A percentile compares a stretch with the other conserved stretches of the same genome.
Evolutionary conservation across 2,113 vertebrate genomes (phyloP).

Genomic region (Xyliphius kryptos): DNA sequence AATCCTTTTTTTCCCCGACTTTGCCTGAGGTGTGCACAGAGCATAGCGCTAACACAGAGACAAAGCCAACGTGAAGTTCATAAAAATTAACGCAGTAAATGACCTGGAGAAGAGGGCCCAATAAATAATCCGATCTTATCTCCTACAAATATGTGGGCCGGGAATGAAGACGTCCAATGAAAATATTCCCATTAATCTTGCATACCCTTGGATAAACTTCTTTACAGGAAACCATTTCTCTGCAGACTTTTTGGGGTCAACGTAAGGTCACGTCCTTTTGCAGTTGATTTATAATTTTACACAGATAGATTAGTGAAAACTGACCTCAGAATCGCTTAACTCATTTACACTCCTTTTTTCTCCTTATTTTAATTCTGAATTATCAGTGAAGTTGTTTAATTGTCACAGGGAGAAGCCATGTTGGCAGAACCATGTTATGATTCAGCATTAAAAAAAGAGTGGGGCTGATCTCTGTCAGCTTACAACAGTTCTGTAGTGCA

Average conservation of each 20-base stretch:
- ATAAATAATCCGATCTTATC: conserved; percentile 90
- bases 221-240: conserved; percentile 84
- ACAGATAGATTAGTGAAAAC: conserved; percentile 47
- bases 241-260: conserved; percentile 78
- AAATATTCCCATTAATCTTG: conserved; percentile 84
- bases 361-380: no score
- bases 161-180: conserved; percentile 73
- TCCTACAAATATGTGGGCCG: conserved; percentile 68
- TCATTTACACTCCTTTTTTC: conserved; percentile 47
- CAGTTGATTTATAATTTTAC: conserved; percentile 34
- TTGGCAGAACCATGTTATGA: no score
- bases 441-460: no score
- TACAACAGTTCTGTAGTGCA: no score
- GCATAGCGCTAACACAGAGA: conserved; percentile 58
- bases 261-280: conserved; percentile 72
- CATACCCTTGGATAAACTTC: conserved; percentile 74
- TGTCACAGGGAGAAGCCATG: no score
- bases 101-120: conserved; percentile 80
- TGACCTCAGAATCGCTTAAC: conserved; percentile 61
- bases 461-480: no score
- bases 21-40: conserved; percentile 61
- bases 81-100: conserved; percentile 97
- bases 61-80: conserved; percentile 89
- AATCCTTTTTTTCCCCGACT: conserved; percentile 75
- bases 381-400: no score